Conservation (phyloP, 2,888 invertebrate species). For the Ornithoptera priamus region DNA sequence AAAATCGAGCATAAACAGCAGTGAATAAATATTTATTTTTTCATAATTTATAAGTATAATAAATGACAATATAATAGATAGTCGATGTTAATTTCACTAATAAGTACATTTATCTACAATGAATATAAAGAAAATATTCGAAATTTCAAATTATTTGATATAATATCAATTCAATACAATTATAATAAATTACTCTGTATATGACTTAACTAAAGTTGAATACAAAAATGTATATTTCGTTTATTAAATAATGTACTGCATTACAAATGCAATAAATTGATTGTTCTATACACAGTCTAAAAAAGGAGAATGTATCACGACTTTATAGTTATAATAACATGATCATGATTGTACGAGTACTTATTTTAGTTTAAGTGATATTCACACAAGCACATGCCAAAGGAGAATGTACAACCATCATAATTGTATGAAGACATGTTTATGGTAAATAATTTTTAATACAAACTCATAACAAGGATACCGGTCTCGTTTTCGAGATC, state of each 20-base stretch:
- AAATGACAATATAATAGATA: constrained; percentile 6
- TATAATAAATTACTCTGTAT: constrained; percentile 50
- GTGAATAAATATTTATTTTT: constrained; percentile 15
- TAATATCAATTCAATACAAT: constrained; percentile 33
- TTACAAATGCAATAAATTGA: constrained; percentile 29
- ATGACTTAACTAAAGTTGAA: constrained; percentile 54
- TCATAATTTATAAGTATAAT: constrained; percentile 7
- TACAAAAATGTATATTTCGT: constrained; percentile 62
- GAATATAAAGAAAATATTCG: constrained; percentile 24
- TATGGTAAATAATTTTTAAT: not conserved
- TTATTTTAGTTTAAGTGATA: not conserved
- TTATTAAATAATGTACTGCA: constrained; percentile 70
- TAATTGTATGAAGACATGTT: constrained; percentile 5
- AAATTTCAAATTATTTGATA: constrained; percentile 15
- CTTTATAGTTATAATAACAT: constrained; percentile 43
- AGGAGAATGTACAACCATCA: constrained; percentile 50
- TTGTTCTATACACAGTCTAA: constrained; percentile 51
- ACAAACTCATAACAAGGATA: constrained; percentile 31
- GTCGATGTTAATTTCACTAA: constrained; percentile 23
- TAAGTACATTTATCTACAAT: constrained; percentile 32
- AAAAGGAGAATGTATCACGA: constrained; percentile 54
- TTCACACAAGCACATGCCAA: constrained; percentile 11
- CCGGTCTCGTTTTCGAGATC: constrained; percentile 60
- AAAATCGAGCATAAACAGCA: constrained; percentile 11
- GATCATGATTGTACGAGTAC: constrained; percentile 28